phyloP scores from a whole-genome alignment of 37 sponge, comb jelly and placozoan genomes.

The Ianthella basta region DNA sequence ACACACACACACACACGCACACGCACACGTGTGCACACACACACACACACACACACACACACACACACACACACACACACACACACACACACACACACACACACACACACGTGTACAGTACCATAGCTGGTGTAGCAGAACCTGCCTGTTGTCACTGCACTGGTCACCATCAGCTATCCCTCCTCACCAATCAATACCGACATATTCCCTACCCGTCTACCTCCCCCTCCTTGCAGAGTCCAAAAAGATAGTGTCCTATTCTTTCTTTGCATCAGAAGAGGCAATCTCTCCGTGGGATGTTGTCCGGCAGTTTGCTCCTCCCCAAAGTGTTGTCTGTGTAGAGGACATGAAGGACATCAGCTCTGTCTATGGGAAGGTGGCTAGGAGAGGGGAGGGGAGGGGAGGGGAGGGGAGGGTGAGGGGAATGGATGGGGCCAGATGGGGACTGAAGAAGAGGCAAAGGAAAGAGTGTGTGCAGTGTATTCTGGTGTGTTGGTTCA shows the following conservation, averaged over 20 bases:
- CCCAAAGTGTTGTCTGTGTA: constrained; percentile 42
- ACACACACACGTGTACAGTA: no score
- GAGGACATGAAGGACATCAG: constrained; percentile 75
- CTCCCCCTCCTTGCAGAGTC: background rate
- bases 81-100: no score
- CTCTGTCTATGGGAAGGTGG: constrained; percentile 58
- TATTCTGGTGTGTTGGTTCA: background rate
- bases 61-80: no score
- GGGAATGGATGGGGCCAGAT: no score
- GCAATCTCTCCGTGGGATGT: constrained; percentile 57
- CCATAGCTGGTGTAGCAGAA: no score
- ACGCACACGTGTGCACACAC: background rate
- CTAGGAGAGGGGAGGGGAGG: background rate
- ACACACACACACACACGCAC: constrained; percentile 45
- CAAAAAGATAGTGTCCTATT: background rate
- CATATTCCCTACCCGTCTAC: no score
- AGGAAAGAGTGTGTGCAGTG: background rate
- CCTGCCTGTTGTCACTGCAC: no score
- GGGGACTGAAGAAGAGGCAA: no score
- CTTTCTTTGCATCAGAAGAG: constrained; percentile 60
- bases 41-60: background rate
- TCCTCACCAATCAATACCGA: no score
- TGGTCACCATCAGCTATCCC: no score
- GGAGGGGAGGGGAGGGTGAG: no score
- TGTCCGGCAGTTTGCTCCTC: constrained; percentile 48